phyloP scores from a whole-genome alignment of 2,888 invertebrate genomes.

The Tryphoninae sp. region DNA sequence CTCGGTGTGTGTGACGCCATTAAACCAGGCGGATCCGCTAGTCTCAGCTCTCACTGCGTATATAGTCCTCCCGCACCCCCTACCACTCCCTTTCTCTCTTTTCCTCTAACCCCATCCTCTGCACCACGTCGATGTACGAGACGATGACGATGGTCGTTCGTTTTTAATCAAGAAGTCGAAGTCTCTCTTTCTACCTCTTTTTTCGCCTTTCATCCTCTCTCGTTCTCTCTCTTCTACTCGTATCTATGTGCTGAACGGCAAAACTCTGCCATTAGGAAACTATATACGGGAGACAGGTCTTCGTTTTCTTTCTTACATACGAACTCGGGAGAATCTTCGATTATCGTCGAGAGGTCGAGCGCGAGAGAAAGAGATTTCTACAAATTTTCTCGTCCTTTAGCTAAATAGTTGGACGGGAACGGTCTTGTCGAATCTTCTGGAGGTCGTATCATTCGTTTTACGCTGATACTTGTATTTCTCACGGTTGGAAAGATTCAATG shows the following conservation, averaged over 20 bases:
- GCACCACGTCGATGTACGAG: constrained; percentile 29
- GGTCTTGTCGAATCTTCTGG: neutral
- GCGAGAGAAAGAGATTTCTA: constrained; percentile 28
- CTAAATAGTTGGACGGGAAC: constrained; percentile 21
- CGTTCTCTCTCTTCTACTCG: constrained; percentile 65
- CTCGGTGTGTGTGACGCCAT: constrained; percentile 64
- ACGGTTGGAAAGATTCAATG: constrained; percentile 39
- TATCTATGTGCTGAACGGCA: constrained; percentile 22
- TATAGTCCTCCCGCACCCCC: neutral
- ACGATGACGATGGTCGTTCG: constrained; percentile 63
- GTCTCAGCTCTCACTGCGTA: constrained; percentile 51
- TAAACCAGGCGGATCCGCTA: constrained; percentile 60
- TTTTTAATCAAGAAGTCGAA: constrained; percentile 66
- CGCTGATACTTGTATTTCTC: constrained; percentile 35
- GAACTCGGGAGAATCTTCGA: constrained; percentile 50
- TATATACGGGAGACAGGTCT: constrained; percentile 24
- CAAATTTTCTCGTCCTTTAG: constrained; percentile 47
- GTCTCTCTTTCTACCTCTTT: constrained; percentile 30
- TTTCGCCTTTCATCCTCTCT: constrained; percentile 21
- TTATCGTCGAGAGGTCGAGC: constrained; percentile 14
- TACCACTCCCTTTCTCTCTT: too few relatives aligned
- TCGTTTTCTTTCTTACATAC: neutral
- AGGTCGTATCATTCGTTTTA: constrained; percentile 24
- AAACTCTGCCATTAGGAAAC: constrained; percentile 43
- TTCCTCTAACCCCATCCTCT: too few relatives aligned